These are phyloP conservation scores for Ischnura elegans DNA, from an alignment of 2,888 invertebrate species.

Conservation along the genomic window DNA sequence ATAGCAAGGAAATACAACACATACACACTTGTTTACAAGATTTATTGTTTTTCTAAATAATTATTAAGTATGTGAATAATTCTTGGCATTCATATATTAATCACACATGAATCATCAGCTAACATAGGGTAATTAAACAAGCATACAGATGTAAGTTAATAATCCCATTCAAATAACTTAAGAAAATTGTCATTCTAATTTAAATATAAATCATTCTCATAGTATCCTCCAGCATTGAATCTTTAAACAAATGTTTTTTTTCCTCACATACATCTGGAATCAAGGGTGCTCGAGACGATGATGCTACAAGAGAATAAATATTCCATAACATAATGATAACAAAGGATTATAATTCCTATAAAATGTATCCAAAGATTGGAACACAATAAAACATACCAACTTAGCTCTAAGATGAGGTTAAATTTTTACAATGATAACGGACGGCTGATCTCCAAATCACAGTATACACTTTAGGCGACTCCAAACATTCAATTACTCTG, in stretches of 20 bases:
- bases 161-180: not conserved
- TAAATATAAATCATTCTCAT: not conserved
- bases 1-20: not conserved
- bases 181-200: not conserved
- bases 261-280: not conserved
- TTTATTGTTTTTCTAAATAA: constrained; percentile 28
- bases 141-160: not conserved
- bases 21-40: not conserved
- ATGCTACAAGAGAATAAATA: not conserved
- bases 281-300: not conserved
- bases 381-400: not conserved
- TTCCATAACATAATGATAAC: not conserved
- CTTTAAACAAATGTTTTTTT: not conserved
- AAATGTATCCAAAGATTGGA: not conserved
- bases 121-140: not conserved
- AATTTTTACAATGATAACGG: not conserved
- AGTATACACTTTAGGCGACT: not conserved
- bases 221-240: not conserved
- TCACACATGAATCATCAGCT: not conserved
- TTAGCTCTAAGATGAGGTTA: not conserved
- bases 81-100: not conserved
- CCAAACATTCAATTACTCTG: not conserved
- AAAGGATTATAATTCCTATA: not conserved
- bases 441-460: not conserved
- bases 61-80: not conserved